phyloP scores from a whole-genome alignment of 2,113 vertebrate species.

The Coracopsis vasa region DNA sequence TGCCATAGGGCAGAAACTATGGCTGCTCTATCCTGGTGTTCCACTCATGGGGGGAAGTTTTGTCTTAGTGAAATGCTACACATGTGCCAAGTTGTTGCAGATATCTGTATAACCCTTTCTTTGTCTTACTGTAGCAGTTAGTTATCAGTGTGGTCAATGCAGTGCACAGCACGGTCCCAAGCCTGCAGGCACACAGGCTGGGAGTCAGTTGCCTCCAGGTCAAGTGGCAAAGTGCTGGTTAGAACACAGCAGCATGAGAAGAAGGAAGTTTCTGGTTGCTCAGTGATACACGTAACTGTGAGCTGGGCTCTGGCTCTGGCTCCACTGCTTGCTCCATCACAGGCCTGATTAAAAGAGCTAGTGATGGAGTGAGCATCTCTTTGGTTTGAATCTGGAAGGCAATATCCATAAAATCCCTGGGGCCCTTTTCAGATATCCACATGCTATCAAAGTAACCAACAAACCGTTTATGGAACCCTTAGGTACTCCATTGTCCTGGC shows the following conservation, averaged over 20 bases:
- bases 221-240: not conserved
- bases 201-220: not conserved
- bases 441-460: not conserved
- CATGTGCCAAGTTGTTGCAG: not conserved
- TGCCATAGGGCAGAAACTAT: not conserved
- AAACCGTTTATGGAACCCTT: not conserved
- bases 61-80: not conserved
- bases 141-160: not conserved
- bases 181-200: not conserved
- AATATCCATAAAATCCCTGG: not conserved
- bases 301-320: not conserved
- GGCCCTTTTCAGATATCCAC: not conserved
- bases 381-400: not conserved
- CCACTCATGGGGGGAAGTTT: not conserved
- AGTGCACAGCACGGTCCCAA: not conserved
- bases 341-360: not conserved
- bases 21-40: not conserved
- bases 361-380: not conserved
- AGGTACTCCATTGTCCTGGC: not conserved
- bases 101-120: not conserved
- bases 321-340: not conserved
- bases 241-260: not conserved
- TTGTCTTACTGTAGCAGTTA: not conserved
- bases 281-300: rapidly evolving
- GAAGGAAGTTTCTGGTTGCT: not conserved